Evolutionary conservation across 2,797 vertebrate species (phyloP).

Genomic region (Hyperoplus lanceolatus): DNA sequence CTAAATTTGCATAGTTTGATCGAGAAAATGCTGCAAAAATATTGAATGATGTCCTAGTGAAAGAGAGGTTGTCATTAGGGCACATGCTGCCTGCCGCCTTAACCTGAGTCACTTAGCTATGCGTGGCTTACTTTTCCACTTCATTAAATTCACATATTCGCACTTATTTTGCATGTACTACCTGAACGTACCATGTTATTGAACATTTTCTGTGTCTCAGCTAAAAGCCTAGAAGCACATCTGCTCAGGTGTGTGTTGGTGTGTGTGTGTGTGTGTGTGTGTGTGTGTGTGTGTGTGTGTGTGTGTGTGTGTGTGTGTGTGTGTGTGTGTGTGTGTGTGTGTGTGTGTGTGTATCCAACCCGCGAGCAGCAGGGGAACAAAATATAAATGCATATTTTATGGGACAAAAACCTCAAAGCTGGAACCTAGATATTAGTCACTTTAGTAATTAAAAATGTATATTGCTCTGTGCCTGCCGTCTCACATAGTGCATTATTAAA

Average conservation of each 20-base stretch:
- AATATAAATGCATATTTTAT: slow-evolving; percentile 98
- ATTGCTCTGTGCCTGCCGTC: slow-evolving; percentile 94
- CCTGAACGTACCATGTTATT: slow-evolving; percentile 89
- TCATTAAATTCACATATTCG: slow-evolving; percentile 47
- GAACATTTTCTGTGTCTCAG: slow-evolving; percentile 49
- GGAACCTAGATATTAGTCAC: slow-evolving; percentile 99
- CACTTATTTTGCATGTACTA: slow-evolving; percentile 79
- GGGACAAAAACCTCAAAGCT: slow-evolving; percentile 99
- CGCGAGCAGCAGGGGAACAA: slow-evolving; percentile 87
- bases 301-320: too few species aligned
- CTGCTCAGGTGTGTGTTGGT: slow-evolving; percentile 90
- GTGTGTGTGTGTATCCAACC: slow-evolving; percentile 77
- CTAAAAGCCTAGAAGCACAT: slow-evolving; percentile 87
- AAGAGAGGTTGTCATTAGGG: slow-evolving; percentile 27
- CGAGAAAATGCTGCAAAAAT: too few species aligned
- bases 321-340: too few species aligned
- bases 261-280: too few species aligned
- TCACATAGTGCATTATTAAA: slow-evolving; percentile 98
- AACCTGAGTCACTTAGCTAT: slow-evolving; percentile 53
- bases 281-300: too few species aligned
- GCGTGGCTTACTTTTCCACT: slow-evolving; percentile 49
- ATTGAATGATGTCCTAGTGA: too few species aligned
- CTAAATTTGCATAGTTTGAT: too few species aligned
- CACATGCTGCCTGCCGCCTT: not conserved
- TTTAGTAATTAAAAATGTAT: slow-evolving; percentile 99